Base-by-base conservation (phyloP, 2,797 vertebrate species). In the Petrocephalus schoutedeni region DNA sequence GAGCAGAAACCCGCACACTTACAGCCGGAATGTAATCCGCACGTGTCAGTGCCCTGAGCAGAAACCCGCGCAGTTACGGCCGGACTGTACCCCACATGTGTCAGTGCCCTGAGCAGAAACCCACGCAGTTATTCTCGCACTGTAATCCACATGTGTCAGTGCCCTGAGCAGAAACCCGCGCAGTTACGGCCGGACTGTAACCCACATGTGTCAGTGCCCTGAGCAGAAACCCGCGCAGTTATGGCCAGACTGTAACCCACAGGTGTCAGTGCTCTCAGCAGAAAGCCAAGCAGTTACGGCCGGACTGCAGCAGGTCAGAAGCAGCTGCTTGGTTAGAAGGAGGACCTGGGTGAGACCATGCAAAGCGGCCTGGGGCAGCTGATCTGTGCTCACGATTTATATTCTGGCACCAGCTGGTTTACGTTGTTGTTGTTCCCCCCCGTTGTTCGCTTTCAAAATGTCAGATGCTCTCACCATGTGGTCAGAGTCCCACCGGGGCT, bases 321-420 rank as follows among this genome's bases (percentile, higher is more conserved):
- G 57, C 84, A 59, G 14, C 12, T 51, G 9, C 41, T 7, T 23
- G 7, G 19, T 45, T 51, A 3, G 41, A 41, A 53, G 41, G 77
- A 83, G 49, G 83, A 56, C 51, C 54, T 57, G 23, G 54, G 83
- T 57, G 23, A 85, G 51, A 32, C 83, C 45, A 7, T 10, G 23
- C 54, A 56, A 85, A 32, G 83, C 21, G n/a, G 12, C 21, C 45
- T 21, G 16, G 14, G 83, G 41, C 3, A n/a, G 21, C 80, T 49
- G 80, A 53, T 53, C 36, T 83, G 45, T 83, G 80, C 45, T 53
- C 41, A 53, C 1, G 2, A 87, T 51, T 71, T 51, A 12, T 87
- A 87, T 87, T 87, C 23, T 54, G 61, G 77, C 77, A 82, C 80
- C 80, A 49, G n/a, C 80, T 83, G 41, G n/a, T 83, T 53, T 51